Base-by-base conservation (phyloP, 2,888 invertebrate species). In the Gymnosoma rotundatum region DNA sequence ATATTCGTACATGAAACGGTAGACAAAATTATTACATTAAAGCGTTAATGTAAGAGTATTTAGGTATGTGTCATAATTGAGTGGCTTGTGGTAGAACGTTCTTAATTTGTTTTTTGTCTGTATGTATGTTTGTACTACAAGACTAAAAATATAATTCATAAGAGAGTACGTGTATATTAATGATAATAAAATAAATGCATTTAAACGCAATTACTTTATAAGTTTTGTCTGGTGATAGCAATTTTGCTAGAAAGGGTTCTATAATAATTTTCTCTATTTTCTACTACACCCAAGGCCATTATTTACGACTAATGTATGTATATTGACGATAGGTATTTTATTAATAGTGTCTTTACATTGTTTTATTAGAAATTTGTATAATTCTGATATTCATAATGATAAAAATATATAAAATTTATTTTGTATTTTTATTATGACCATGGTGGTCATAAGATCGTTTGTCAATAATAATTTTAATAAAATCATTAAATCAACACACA, bases 161-260 rank as follows among this genome's bases (percentile, higher is more conserved):
- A 61, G 60, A 75, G 25, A 75, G 25, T 79, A 79, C 76, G 72
- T 83, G 76, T 76, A 61, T 73, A 80, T 76, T 81, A 81, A 78
- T 78, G 70, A 50, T 84, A 74, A 78, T 63, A 74, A 74, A 74
- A 64, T 54, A 74, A 84, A 87, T 86, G 83, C 84, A 86, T 86
- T 87, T 87, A 86, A 86, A 87, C 82, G 85, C 85, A 87, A 87
- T 86, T 87, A 87, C 86, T 86, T 86, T 87, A 38, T 54, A 79
- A 61, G 66, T 83, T 70, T 72, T 70, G 60, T 78, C 20, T 54
- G 70, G 52, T 72, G 58, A 20, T 52, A 54, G 12, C 10, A 74
- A 10, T 45, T 52, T 45, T 10, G 60, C 12, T 42, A 9, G 25
- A 12, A 50, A 63, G 61, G 78, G 78, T 64, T 64, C 45, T 25